These are phyloP conservation scores for Lasioglossum villosulum DNA, from an alignment of 2,888 invertebrate species.

Conservation along the genomic window DNA sequence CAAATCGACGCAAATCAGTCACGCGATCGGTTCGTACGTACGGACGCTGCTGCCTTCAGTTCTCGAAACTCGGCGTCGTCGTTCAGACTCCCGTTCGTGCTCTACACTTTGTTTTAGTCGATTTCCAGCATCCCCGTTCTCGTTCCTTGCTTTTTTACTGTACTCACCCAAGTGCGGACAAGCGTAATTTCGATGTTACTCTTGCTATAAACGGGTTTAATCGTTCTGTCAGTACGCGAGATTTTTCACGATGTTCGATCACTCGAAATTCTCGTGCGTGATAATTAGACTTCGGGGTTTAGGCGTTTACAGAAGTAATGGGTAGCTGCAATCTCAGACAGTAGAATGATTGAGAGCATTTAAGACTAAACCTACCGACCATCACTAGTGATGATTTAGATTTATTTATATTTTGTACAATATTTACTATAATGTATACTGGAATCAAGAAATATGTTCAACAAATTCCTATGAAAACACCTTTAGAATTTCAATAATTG, in stretches of 20 bases:
- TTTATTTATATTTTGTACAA: no score
- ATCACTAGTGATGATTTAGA: no score
- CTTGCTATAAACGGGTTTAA: not conserved
- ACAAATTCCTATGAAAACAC: no score
- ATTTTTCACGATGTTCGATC: not conserved
- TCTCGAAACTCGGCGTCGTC: not conserved
- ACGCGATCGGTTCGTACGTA: not conserved
- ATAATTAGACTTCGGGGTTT: not conserved
- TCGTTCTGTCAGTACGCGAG: not conserved
- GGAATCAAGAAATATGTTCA: no score
- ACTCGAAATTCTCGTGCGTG: not conserved
- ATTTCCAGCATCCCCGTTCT: not conserved
- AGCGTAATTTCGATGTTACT: constrained; percentile 1
- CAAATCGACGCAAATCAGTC: constrained; percentile 21
- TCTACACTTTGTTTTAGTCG: not conserved
- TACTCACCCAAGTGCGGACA: not conserved
- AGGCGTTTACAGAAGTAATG: not conserved
- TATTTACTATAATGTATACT: no score
- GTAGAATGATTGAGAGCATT: not conserved
- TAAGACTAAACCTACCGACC: no score
- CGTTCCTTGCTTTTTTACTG: not conserved
- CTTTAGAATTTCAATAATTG: no score
- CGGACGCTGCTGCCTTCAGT: not conserved
- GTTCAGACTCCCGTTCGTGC: not conserved
- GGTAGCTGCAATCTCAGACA: not conserved